Evolutionary conservation across 2,113 vertebrate genomes (phyloP), one percentile per base, ranked within the genome.

Genomic region (Eurypyga helias): DNA sequence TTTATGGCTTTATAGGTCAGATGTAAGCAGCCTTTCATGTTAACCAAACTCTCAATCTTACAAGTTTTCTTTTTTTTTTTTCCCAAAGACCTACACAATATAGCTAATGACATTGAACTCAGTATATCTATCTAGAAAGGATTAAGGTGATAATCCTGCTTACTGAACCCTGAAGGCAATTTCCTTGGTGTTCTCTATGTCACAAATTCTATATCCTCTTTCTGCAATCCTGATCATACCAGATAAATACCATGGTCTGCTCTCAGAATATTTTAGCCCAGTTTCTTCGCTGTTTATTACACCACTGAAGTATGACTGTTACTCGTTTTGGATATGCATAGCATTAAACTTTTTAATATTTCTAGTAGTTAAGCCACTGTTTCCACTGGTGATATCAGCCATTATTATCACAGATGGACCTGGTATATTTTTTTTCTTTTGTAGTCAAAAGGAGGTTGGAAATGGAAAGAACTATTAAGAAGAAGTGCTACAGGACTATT

Each of bases 1-100:
- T 72, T 91, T 93, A 91, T 76, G 62, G 17, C 52, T 87, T 9
- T 51, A 83, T 33, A 76, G 84, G 81, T 96, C 89, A 94, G 43
- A n/a, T 29, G 17, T 57, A 87, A 89, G 72, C 46, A 87, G 46
- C 31, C 89, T 94, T 84, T 89, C 34, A 55, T 33, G 38, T 60
- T 73, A 93, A 89, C 19, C 55, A 94, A 62, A 75, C 46, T 16
- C 31, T 75, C 67, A 73, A 14, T 83, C 51, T 90, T 34, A 46
- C 10, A 83, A 10, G 10, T 76, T 85, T 94, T n/a, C 33, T 58
- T 90, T 89, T 67, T 41, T 67, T 41, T 41, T 41, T 41, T 33
- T 26, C 33, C 25, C 36, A 38, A 79, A 83, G 60, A 93, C 11
- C 55, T 70, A 71, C 11, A 81, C 33, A 70, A 49, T 51, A 46